Conservation (phyloP, 2,113 vertebrate genomes). For the Cephalopterus ornatus region DNA sequence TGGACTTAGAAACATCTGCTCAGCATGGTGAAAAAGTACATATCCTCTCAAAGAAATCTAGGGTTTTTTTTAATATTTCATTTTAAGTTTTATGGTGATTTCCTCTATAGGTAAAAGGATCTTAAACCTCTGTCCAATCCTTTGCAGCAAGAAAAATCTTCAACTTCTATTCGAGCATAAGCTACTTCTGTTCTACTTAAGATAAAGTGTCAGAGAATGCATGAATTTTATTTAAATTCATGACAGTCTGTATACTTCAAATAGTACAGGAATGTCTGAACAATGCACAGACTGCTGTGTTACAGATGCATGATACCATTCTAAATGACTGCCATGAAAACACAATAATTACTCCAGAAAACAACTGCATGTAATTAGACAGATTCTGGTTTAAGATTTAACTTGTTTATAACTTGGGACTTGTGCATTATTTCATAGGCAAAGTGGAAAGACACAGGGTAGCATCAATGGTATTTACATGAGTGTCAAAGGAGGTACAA, state of each 20-base stretch:
- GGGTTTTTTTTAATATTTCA: neutral
- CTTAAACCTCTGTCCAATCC: neutral
- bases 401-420: neutral
- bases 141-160: neutral
- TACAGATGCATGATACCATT: constrained; percentile 22
- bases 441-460: neutral
- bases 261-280: neutral
- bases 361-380: neutral
- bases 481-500: fast-evolving
- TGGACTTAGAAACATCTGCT: neutral
- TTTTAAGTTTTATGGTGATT: neutral
- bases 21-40: neutral
- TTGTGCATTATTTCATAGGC: neutral
- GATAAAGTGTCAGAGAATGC: neutral
- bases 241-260: neutral
- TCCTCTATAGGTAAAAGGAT: neutral
- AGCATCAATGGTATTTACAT: neutral
- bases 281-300: constrained; percentile 17
- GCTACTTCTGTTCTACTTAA: neutral
- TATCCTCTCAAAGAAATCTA: neutral
- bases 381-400: neutral
- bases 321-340: neutral
- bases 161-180: neutral
- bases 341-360: neutral
- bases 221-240: constrained; percentile 38